phyloP scores from a whole-genome alignment of 2,113 vertebrate species.

The Pseudonaja textilis region DNA sequence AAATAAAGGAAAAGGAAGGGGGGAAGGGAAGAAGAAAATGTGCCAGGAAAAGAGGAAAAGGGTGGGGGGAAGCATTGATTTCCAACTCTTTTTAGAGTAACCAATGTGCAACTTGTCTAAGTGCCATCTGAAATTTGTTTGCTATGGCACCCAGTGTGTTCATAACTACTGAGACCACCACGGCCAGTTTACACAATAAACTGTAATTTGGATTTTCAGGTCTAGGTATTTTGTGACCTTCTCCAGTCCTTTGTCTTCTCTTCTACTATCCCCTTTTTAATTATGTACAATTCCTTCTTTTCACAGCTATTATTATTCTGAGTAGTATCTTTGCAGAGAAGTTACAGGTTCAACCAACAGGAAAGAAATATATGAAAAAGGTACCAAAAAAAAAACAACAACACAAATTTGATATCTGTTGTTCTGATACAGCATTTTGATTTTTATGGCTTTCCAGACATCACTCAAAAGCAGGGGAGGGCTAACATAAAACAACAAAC shows the following conservation, averaged over 20 bases:
- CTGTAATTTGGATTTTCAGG: not conserved
- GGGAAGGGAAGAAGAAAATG: not conserved
- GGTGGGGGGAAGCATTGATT: not conserved
- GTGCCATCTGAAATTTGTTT: not conserved
- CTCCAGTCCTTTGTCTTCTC: not conserved
- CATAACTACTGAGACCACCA: not conserved
- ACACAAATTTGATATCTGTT: not conserved
- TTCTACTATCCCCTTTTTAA: not conserved
- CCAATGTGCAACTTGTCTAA: not conserved
- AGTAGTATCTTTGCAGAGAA: not conserved
- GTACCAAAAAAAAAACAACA: not conserved
- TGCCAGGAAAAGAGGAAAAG: too few species aligned
- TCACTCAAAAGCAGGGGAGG: constrained; percentile 32
- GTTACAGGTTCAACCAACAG: not conserved
- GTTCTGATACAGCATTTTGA: constrained; percentile 38
- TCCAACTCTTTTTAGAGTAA: not conserved
- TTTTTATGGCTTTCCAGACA: constrained; percentile 49
- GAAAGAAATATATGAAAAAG: not conserved
- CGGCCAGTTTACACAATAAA: not conserved
- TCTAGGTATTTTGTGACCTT: not conserved
- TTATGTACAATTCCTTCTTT: not conserved
- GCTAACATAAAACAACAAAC: constrained; percentile 48
- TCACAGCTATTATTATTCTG: not conserved
- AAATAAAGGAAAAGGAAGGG: not conserved
- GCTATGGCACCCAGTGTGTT: not conserved